Conservation (phyloP, 1,140 invertebrate genomes). For the Samia ricini region DNA sequence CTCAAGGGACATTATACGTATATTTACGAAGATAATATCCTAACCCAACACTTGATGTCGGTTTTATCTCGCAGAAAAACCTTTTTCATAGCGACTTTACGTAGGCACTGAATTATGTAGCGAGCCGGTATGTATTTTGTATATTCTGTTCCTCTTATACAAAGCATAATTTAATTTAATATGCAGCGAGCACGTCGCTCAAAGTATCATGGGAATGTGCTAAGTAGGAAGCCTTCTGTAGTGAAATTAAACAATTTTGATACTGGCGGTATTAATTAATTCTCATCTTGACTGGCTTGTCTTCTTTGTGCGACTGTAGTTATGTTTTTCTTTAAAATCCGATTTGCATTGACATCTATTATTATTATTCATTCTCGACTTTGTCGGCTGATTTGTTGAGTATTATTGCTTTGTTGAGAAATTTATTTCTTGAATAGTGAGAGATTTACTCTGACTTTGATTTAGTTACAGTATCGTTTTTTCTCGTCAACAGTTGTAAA, state of each 20-base stretch:
- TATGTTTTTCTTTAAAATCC: too few species aligned
- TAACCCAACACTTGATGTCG: neutral
- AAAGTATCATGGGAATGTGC: neutral
- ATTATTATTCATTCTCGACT: too few species aligned
- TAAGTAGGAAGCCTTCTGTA: neutral
- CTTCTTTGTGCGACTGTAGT: neutral
- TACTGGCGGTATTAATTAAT: neutral
- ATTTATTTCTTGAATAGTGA: too few species aligned
- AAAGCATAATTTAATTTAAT: constrained; percentile 1
- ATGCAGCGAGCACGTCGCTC: neutral
- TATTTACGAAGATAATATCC: neutral
- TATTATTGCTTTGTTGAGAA: too few species aligned
- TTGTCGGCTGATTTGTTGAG: too few species aligned
- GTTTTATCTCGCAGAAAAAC: neutral
- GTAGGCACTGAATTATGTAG: constrained; percentile 18
- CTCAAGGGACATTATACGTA: neutral
- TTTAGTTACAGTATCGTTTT: too few species aligned
- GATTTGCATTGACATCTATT: too few species aligned
- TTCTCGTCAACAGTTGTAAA: too few species aligned
- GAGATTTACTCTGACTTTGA: too few species aligned
- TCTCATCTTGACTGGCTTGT: neutral
- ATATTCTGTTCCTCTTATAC: neutral
- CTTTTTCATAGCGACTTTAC: neutral
- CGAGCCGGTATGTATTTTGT: constrained; percentile 1
- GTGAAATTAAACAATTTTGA: neutral